phyloP scores from a whole-genome alignment of 2,113 vertebrate genomes.

The Halcyon senegalensis region DNA sequence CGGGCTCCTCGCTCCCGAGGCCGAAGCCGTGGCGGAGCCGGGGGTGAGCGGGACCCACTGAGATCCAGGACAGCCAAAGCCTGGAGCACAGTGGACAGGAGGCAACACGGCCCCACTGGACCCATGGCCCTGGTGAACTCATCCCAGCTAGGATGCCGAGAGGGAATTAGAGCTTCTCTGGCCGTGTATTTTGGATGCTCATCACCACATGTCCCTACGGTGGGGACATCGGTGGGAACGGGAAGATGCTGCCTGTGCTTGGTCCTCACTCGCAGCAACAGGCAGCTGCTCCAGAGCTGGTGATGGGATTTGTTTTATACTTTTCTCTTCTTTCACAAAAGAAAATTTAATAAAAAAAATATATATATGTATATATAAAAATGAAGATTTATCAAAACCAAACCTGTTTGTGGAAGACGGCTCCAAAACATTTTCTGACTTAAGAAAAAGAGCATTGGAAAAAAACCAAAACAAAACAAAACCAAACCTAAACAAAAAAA shows the following conservation, averaged over 20 bases:
- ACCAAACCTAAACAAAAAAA: background rate
- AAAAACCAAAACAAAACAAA: background rate
- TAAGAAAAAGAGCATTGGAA: background rate
- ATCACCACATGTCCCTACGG: accelerated
- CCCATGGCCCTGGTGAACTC: background rate
- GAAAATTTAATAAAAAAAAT: background rate
- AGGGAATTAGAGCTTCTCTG: background rate
- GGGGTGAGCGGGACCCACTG: accelerated
- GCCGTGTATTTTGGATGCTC: background rate
- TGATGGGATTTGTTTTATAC: background rate
- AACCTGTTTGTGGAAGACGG: conserved; percentile 17
- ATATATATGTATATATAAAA: no score
- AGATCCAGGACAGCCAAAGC: background rate
- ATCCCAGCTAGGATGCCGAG: background rate
- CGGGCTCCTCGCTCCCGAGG: accelerated
- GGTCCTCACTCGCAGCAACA: background rate
- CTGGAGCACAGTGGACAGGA: accelerated
- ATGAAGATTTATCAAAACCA: background rate
- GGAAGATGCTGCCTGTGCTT: background rate
- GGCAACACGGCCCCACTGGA: accelerated
- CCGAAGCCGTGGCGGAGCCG: accelerated
- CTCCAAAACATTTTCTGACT: conserved; percentile 58
- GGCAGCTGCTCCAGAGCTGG: background rate
- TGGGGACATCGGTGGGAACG: background rate
- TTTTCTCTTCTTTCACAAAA: background rate